Base-by-base conservation (phyloP, 2,797 vertebrate species). In the Melanotaenia nigrans region DNA sequence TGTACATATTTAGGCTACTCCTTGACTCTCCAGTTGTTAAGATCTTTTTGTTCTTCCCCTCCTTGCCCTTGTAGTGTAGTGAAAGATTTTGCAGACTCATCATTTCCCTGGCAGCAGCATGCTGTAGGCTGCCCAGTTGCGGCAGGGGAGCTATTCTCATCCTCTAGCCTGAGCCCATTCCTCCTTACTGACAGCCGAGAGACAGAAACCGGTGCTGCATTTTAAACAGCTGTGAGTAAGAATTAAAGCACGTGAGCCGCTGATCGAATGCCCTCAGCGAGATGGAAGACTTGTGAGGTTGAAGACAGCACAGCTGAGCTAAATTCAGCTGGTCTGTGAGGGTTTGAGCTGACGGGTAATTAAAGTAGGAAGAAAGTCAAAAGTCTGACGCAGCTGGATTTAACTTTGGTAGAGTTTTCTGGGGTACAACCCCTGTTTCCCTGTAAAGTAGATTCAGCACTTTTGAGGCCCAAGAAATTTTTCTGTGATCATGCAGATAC, bases 31-130 rank as follows among this genome's bases (percentile, higher is more conserved):
- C 55, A 40, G 53, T 76, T 72, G 45, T 30, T 47, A 11, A 11
- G 25, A 67, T 78, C 28, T 58, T 47, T 79, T 42, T 36, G 20
- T 24, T 40, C 49, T 57, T 73, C 73, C 65, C 73, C 77, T 85
- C 68, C 79, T 81, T 79, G 85, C 49, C 82, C 83, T 90, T 90
- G 77, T 59, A 63, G 45, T 42, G 49, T 25, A 45, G 54, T 71
- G 72, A 66, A 78, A 66, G 63, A 85, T 91, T 85, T 57, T 92
- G 92, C 89, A 70, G 77, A 87, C 68, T 91, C 91, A 92, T 87
- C 87, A 78, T 72, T 89, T 84, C 77, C 49, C 66, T 14, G 11
- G 71, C 71, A 74, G 87, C 80, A 68, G 81, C 61, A 54, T 72
- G 75, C 73, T 71, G 68, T 45, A 71, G 85, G 72, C 73, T 83